These are phyloP conservation scores for Plagiodera versicolora DNA, from an alignment of 2,888 invertebrate species.

Conservation along the genomic window DNA sequence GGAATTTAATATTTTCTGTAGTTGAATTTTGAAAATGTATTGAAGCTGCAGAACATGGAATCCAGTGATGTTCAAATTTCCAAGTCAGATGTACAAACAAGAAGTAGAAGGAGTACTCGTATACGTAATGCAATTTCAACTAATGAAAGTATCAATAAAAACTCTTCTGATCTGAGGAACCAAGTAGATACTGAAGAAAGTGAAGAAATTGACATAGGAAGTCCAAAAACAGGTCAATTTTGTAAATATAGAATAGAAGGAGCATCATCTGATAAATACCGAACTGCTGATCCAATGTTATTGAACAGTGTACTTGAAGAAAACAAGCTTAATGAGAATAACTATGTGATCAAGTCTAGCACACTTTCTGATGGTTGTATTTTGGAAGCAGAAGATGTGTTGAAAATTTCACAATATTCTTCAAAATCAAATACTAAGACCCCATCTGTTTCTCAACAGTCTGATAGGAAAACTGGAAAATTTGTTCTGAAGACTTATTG, in stretches of 20 bases:
- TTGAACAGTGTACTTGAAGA: not conserved
- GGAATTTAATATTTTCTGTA: not conserved
- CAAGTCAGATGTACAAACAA: not conserved
- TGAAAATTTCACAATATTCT: constrained; percentile 44
- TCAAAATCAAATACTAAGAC: constrained; percentile 30
- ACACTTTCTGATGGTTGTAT: constrained; percentile 2
- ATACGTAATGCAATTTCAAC: not conserved
- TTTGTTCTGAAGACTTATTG: constrained; percentile 42
- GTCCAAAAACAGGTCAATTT: too few species aligned
- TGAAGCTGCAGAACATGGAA: not conserved
- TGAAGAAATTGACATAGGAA: not conserved
- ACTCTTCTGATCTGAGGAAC: not conserved
- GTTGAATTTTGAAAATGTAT: not conserved
- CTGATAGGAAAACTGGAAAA: constrained; percentile 27
- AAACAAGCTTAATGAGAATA: not conserved
- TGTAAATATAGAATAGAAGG: too few species aligned
- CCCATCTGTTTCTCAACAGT: constrained; percentile 9
- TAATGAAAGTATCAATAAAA: not conserved
- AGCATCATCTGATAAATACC: constrained; percentile 13
- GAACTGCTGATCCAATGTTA: constrained; percentile 1
- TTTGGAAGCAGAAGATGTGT: constrained; percentile 35
- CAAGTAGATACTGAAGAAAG: not conserved
- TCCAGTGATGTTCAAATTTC: not conserved
- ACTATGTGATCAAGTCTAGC: not conserved
- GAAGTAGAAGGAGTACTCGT: constrained; percentile 8